Percentiles rank a stretch among this genome's conserved stretches.
Evolutionary conservation across 2,113 vertebrate genomes (phyloP).

Genomic region (Mesoclemmys tuberculata): DNA sequence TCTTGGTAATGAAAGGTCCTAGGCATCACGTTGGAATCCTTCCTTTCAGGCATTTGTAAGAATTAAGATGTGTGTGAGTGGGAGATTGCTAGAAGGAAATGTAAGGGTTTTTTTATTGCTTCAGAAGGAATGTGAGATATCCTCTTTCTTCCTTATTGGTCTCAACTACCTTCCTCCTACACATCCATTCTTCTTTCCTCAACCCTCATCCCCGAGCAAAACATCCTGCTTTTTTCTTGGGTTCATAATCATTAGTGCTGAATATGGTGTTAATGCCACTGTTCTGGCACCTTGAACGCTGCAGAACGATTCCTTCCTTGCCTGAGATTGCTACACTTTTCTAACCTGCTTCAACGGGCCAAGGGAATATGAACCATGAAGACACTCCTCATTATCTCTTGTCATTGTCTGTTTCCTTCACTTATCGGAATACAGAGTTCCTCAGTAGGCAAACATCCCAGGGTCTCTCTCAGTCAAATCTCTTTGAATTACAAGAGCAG

Average conservation of each 20-base stretch:
- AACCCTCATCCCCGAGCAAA: background rate
- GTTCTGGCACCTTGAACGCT: background rate
- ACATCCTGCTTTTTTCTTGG: background rate
- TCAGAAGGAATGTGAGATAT: background rate
- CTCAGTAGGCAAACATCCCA: background rate
- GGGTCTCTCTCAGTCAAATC: background rate
- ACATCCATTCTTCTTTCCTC: background rate
- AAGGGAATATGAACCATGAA: background rate
- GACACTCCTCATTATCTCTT: background rate
- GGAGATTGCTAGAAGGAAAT: background rate
- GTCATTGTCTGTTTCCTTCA: background rate
- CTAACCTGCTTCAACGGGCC: rapidly evolving
- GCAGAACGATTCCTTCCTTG: background rate
- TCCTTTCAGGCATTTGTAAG: background rate
- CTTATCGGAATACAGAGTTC: background rate
- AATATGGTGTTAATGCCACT: rapidly evolving
- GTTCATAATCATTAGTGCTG: background rate
- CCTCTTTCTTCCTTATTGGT: background rate
- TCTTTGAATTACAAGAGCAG: background rate
- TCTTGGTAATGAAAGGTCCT: background rate
- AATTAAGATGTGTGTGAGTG: background rate
- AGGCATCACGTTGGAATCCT: rapidly evolving
- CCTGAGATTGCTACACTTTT: background rate
- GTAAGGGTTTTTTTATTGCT: background rate
- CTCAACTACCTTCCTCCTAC: background rate